Evolutionary conservation across 2,888 invertebrate species (phyloP).

Genomic region (Lydus trimaculatus): DNA sequence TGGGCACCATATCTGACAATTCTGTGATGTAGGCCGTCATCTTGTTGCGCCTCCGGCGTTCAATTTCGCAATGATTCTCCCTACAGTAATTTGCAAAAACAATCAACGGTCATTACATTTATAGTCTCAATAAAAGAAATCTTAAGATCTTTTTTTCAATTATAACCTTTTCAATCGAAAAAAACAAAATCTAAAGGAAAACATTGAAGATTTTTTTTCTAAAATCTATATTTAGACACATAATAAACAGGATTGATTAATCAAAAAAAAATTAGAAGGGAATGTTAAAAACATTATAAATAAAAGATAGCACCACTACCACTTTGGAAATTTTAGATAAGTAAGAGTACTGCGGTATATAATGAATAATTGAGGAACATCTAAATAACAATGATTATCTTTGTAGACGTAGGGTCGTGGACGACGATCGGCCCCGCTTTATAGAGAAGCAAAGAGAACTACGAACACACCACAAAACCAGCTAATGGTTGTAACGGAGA

Average conservation of each 20-base stretch:
- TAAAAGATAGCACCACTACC: neutral
- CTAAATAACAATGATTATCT: constrained; percentile 58
- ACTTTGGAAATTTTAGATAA: constrained; percentile 21
- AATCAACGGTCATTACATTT: constrained; percentile 55
- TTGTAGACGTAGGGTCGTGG: constrained; percentile 53
- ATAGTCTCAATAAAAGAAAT: constrained; percentile 19
- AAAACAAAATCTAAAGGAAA: neutral
- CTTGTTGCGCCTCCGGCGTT: constrained; percentile 97
- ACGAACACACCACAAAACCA: constrained; percentile 38
- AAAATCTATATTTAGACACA: neutral
- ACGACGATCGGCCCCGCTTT: constrained; percentile 32
- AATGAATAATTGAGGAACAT: constrained; percentile 58
- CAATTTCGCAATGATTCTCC: constrained; percentile 99
- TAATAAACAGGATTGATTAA: too few species aligned
- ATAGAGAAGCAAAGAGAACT: constrained; percentile 31
- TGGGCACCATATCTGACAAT: constrained; percentile 99
- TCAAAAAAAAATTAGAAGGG: too few species aligned
- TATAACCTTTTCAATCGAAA: neutral
- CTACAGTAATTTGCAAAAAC: constrained; percentile 70
- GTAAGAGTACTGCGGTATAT: constrained; percentile 57
- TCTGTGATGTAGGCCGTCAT: constrained; percentile 99
- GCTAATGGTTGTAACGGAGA: constrained; percentile 56
- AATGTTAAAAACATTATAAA: neutral
- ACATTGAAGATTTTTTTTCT: neutral
- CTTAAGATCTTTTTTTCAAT: neutral